These are phyloP conservation scores for Xyrauchen texanus DNA, from an alignment of 2,113 vertebrate genomes.

Conservation along the genomic window DNA sequence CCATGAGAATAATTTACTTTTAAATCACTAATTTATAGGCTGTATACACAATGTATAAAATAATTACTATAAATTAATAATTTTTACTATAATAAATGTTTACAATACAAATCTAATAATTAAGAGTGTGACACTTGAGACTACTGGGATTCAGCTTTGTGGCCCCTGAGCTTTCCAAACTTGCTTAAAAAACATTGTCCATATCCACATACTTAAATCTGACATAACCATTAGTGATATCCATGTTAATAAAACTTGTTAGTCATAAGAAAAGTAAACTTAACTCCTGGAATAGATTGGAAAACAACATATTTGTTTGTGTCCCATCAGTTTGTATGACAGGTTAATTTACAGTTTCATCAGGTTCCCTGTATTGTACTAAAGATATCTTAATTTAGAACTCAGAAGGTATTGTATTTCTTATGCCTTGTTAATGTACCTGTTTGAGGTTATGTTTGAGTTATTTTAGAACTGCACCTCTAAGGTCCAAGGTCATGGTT, in stretches of 20 bases:
- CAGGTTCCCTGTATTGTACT: neutral
- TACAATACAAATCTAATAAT: too few species aligned
- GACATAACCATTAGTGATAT: neutral
- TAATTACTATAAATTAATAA: too few species aligned
- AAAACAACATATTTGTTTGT: neutral
- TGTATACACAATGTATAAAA: too few species aligned
- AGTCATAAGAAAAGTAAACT: too few species aligned
- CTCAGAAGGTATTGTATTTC: neutral
- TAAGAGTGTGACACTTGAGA: too few species aligned
- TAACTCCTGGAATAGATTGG: neutral
- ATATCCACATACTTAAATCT: neutral
- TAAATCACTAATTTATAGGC: too few species aligned
- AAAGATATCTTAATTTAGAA: neutral
- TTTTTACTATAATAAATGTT: too few species aligned
- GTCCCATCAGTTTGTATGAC: neutral
- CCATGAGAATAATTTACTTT: too few species aligned
- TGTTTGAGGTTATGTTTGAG: neutral
- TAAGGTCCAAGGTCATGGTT: neutral
- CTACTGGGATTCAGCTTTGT: too few species aligned
- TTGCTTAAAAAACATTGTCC: too few species aligned
- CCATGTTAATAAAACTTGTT: neutral
- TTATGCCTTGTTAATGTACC: slow-evolving; percentile 6
- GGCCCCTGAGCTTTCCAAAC: too few species aligned
- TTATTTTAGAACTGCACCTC: neutral
- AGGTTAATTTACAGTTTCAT: neutral